These are phyloP conservation scores for Synaphobranchus kaupii DNA, from an alignment of 2,797 vertebrate species.

Conservation along the genomic window DNA sequence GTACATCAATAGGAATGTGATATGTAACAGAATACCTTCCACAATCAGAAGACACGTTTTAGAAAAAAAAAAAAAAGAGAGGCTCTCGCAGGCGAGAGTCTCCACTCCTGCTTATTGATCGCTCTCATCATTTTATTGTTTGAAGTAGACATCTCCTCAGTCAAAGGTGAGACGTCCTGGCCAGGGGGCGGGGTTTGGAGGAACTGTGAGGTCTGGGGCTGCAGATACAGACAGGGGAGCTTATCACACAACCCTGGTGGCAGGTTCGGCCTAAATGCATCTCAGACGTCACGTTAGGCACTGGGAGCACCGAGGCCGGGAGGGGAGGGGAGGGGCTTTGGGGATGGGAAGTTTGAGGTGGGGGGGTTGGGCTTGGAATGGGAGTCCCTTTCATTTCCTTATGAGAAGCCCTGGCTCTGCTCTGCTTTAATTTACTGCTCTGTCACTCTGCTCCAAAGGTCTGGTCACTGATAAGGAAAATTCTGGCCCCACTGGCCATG, in stretches of 20 bases:
- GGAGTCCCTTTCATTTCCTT: conserved; percentile 23
- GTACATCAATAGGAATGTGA: neutral
- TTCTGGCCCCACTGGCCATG: neutral
- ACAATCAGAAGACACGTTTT: neutral
- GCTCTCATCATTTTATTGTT: neutral
- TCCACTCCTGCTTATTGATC: neutral
- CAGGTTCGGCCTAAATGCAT: conserved; percentile 25
- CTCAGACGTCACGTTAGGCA: conserved; percentile 23
- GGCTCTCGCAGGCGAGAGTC: neutral
- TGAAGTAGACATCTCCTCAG: neutral
- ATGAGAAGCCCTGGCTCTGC: conserved; percentile 20
- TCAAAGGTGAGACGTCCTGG: neutral
- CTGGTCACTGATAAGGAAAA: conserved; percentile 9
- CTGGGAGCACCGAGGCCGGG: conserved; percentile 7
- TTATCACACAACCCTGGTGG: conserved; percentile 36
- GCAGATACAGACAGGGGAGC: conserved; percentile 23
- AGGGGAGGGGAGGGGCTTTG: neutral
- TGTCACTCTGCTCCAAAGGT: conserved; percentile 9
- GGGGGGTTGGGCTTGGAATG: neutral
- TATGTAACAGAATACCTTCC: neutral
- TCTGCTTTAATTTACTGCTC: conserved; percentile 26
- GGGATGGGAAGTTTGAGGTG: neutral
- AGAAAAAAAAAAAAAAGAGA: neutral
- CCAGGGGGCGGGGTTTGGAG: neutral
- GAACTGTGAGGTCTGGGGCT: neutral